These are phyloP conservation scores for Semotilus atromaculatus DNA, from an alignment of 2,797 vertebrate genomes.

Conservation along the genomic window DNA sequence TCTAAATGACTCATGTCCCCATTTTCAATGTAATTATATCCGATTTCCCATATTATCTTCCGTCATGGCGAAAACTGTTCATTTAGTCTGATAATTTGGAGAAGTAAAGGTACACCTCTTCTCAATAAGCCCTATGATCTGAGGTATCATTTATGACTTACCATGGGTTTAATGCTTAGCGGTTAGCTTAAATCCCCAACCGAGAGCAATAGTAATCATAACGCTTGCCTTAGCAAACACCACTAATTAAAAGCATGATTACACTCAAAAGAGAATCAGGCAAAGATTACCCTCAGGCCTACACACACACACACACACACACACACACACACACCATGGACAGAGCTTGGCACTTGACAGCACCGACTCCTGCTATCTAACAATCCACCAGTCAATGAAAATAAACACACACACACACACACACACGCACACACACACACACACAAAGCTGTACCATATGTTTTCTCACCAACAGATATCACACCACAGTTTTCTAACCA, in stretches of 20 bases:
- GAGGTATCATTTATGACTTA: not conserved
- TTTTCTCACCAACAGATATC: not conserved
- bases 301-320: conserved; percentile 3
- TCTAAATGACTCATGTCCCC: not conserved
- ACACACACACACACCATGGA: not conserved
- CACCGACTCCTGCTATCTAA: not conserved
- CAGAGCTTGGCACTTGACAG: conserved; percentile 4
- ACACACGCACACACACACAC: no score
- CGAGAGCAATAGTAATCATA: conserved; percentile 10
- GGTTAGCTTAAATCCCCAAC: conserved; percentile 48
- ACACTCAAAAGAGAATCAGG: conserved; percentile 43
- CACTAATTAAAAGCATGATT: conserved; percentile 26
- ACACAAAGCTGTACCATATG: no score
- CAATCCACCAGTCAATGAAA: not conserved
- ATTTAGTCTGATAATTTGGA: not conserved
- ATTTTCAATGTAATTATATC: not conserved
- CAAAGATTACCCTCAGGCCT: conserved; percentile 4
- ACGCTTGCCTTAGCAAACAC: not conserved
- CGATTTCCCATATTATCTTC: not conserved
- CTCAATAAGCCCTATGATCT: not conserved
- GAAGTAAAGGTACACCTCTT: not conserved
- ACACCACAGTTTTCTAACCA: conserved; percentile 17
- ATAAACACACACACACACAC: not conserved
- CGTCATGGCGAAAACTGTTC: not conserved
- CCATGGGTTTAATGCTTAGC: not conserved